Evolutionary conservation across 2,888 invertebrate species (phyloP).

Genomic region (Neria commutata): DNA sequence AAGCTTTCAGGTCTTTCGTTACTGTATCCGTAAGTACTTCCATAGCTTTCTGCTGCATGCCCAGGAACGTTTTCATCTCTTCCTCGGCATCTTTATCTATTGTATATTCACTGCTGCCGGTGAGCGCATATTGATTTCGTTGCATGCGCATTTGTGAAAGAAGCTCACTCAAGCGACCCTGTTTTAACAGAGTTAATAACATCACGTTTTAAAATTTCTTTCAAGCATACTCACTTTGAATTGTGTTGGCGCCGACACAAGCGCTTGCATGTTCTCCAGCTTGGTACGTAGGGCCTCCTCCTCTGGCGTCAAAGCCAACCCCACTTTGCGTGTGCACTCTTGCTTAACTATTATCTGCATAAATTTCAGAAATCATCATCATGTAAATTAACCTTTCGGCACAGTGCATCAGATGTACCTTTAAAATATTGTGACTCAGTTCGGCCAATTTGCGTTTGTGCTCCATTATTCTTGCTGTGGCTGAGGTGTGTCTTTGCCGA

Average conservation of each 20-base stretch:
- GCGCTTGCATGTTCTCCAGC: constrained; percentile 83
- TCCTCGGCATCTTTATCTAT: constrained; percentile 77
- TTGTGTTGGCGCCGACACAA: constrained; percentile 89
- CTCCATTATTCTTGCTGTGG: constrained; percentile 81
- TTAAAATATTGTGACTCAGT: constrained; percentile 81
- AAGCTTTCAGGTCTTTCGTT: constrained; percentile 77
- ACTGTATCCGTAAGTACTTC: constrained; percentile 83
- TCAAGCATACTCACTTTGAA: constrained; percentile 72
- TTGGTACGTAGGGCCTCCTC: constrained; percentile 89
- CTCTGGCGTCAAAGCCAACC: constrained; percentile 84
- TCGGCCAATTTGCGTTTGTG: constrained; percentile 81
- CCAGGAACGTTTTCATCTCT: constrained; percentile 78
- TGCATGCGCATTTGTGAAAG: constrained; percentile 85
- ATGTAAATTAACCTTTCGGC: neutral
- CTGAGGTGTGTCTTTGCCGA: constrained; percentile 80
- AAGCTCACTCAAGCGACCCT: constrained; percentile 90
- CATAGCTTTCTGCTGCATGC: constrained; percentile 88
- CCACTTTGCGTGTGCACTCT: constrained; percentile 86
- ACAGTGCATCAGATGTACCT: constrained; percentile 63
- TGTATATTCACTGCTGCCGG: constrained; percentile 74
- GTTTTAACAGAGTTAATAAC: constrained; percentile 18
- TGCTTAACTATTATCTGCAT: constrained; percentile 84
- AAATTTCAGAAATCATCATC: constrained; percentile 17
- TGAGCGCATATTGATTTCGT: constrained; percentile 67
- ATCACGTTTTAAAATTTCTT: neutral